These are phyloP conservation scores for Perodicticus potto DNA, from an alignment of 2,797 vertebrate genomes.

Conservation along the genomic window DNA sequence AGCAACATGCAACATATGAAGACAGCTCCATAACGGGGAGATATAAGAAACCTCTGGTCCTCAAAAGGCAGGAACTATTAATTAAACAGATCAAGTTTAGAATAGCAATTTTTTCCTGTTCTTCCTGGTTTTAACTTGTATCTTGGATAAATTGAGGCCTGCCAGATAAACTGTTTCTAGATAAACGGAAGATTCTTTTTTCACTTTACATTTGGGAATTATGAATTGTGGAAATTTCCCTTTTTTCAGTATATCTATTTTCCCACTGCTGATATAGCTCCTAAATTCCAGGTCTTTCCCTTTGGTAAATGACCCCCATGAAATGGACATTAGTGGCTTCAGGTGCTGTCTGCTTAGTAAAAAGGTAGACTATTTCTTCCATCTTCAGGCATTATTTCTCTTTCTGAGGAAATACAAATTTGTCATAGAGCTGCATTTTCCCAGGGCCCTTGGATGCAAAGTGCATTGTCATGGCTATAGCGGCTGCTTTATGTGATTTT, in stretches of 20 bases:
- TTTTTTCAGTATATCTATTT: not conserved
- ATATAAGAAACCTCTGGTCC: not conserved
- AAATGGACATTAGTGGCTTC: slow-evolving; percentile 20
- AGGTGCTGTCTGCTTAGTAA: not conserved
- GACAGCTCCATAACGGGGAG: not conserved
- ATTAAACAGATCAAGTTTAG: not conserved
- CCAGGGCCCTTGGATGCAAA: not conserved
- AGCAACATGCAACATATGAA: not conserved
- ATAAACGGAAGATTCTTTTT: slow-evolving; percentile 12
- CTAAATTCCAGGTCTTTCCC: not conserved
- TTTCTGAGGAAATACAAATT: not conserved
- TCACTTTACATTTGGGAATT: slow-evolving; percentile 14
- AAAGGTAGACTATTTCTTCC: not conserved
- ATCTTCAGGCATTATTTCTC: slow-evolving; percentile 21
- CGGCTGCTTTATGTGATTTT: slow-evolving; percentile 31
- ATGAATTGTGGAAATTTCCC: not conserved
- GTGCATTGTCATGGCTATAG: slow-evolving; percentile 25
- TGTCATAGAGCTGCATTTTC: not conserved
- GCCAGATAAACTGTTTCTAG: not conserved
- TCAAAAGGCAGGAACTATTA: not conserved
- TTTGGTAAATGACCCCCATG: not conserved
- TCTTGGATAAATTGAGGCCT: not conserved
- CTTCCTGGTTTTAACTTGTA: not conserved
- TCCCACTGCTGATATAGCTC: not conserved
- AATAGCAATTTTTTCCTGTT: not conserved